Evolutionary conservation across 2,888 invertebrate genomes (phyloP).

Genomic region (Tuberolachnus salignus): DNA sequence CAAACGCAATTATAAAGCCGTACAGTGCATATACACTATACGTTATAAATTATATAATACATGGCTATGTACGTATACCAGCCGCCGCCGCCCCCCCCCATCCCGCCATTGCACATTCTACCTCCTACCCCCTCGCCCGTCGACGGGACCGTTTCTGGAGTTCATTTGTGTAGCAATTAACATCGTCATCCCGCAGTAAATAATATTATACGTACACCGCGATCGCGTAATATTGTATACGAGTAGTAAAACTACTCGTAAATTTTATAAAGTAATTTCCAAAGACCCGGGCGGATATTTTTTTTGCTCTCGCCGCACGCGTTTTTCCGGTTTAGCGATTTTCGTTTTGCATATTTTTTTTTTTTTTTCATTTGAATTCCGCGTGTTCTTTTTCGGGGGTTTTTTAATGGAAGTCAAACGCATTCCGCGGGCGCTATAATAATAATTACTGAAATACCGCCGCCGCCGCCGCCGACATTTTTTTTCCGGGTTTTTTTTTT

Average conservation of each 20-base stretch:
- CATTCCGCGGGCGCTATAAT: slow-evolving; percentile 2
- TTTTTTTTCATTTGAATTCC: slow-evolving; percentile 43
- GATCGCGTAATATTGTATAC: not conserved
- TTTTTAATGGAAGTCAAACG: slow-evolving; percentile 46
- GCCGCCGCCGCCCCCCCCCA: not conserved
- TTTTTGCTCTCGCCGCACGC: not conserved
- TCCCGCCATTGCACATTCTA: not conserved
- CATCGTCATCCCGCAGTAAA: slow-evolving; percentile 10
- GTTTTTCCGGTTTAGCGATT: slow-evolving; percentile 28
- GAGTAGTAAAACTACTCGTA: too few relatives aligned
- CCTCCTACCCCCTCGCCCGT: not conserved
- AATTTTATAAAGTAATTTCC: slow-evolving; percentile 15
- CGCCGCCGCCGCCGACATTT: not conserved
- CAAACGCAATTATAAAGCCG: slow-evolving; percentile 38
- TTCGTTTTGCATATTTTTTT: slow-evolving; percentile 34
- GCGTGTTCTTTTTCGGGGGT: slow-evolving; percentile 11
- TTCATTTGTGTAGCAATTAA: slow-evolving; percentile 42
- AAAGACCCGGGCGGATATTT: not conserved
- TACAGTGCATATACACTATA: not conserved
- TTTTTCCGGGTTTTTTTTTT: too few relatives aligned
- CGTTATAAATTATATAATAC: not conserved
- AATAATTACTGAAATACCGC: slow-evolving; percentile 49
- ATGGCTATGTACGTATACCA: not conserved
- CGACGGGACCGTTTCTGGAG: not conserved
- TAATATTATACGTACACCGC: not conserved